Evolutionary conservation across 2,113 vertebrate species (phyloP).

Genomic region (Macheiramphus alcinus): DNA sequence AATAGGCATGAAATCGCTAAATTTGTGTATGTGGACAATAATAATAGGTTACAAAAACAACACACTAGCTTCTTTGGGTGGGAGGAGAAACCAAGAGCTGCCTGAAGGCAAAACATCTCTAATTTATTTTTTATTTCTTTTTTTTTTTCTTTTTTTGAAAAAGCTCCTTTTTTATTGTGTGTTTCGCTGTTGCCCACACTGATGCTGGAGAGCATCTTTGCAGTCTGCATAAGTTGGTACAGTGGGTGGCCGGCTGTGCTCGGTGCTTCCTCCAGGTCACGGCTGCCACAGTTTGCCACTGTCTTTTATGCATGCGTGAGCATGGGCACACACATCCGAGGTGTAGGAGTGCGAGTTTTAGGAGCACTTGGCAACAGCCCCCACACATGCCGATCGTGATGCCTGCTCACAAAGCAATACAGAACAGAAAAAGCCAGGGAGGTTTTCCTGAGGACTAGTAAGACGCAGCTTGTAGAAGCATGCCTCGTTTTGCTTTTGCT

Average conservation of each 20-base stretch:
- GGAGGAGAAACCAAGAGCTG: not conserved
- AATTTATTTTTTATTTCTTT: not conserved
- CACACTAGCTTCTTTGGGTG: not conserved
- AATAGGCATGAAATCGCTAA: not conserved
- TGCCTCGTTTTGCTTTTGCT: not conserved
- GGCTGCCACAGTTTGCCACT: not conserved
- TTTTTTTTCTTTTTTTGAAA: not conserved
- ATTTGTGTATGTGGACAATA: not conserved
- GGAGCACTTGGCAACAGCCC: not conserved
- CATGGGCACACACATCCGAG: not conserved
- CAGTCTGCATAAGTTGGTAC: not conserved
- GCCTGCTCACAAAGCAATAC: not conserved
- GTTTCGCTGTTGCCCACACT: not conserved
- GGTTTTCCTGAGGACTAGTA: not conserved
- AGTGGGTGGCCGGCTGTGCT: accelerated
- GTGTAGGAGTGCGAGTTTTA: not conserved
- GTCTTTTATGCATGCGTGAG: accelerated
- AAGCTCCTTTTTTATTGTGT: not conserved
- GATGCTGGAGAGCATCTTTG: not conserved
- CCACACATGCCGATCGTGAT: not conserved
- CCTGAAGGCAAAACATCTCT: not conserved
- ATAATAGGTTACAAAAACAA: not conserved
- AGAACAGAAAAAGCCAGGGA: not conserved
- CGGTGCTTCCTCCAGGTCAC: not conserved
- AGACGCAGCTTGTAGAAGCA: not conserved